Percentiles rank a stretch among this genome's conserved stretches.
Conservation (phyloP, 2,113 vertebrate genomes). For the Indicator maculatus region DNA sequence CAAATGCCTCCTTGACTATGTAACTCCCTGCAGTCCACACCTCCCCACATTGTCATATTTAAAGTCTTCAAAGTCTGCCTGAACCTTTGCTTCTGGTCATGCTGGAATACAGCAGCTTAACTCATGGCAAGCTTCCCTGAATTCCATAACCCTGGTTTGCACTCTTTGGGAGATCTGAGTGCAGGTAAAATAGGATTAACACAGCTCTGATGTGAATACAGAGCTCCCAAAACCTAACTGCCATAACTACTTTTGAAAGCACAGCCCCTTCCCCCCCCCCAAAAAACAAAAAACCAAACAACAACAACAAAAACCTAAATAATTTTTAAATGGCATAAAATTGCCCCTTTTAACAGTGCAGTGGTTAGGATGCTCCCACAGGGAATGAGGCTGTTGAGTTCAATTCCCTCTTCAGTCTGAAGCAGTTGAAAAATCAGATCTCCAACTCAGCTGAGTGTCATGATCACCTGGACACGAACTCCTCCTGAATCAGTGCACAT, state of each 20-base stretch:
- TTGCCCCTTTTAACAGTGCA: background rate
- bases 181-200: background rate
- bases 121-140: background rate
- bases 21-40: background rate
- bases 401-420: background rate
- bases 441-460: background rate
- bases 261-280: no score
- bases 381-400: background rate
- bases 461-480: background rate
- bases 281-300: no score
- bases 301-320: background rate
- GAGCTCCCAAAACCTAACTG: background rate
- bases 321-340: background rate
- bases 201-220: background rate
- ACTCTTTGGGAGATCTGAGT: background rate
- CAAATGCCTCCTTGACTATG: background rate
- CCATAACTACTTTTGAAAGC: background rate
- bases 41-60: background rate
- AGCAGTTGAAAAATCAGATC: background rate
- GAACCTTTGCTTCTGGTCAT: background rate
- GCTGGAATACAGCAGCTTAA: background rate
- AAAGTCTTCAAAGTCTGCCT: background rate
- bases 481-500: background rate
- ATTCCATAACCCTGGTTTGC: background rate
- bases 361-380: background rate